A percentile compares a stretch with the other conserved stretches of the same genome.
Evolutionary conservation across 1,140 invertebrate genomes (phyloP).

Genomic region (Triops longicaudatus): DNA sequence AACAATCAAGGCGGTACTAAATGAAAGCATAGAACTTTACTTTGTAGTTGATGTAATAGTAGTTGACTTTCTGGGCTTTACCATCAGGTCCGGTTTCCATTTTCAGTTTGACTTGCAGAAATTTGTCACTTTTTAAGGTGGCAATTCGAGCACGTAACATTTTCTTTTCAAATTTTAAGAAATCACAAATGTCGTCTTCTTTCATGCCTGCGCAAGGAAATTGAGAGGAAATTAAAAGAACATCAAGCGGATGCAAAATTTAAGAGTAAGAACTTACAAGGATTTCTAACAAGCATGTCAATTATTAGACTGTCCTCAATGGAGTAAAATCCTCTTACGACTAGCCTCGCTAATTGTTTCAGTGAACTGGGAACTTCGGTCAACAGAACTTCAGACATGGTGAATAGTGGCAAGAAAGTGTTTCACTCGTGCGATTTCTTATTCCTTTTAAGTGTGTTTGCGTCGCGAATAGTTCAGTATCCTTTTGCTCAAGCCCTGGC

Average conservation of each 20-base stretch:
- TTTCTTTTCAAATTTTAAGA: slow-evolving; percentile 90
- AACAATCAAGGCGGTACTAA: not conserved
- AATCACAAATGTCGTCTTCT: slow-evolving; percentile 90
- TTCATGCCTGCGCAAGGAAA: slow-evolving; percentile 66
- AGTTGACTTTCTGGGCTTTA: slow-evolving; percentile 94
- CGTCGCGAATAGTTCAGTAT: too few species aligned
- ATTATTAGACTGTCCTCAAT: slow-evolving; percentile 89
- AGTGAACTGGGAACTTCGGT: slow-evolving; percentile 67
- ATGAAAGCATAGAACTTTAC: slow-evolving; percentile 36
- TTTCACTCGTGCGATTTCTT: not conserved
- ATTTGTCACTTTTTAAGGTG: slow-evolving; percentile 82
- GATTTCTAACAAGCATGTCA: slow-evolving; percentile 89
- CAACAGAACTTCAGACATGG: slow-evolving; percentile 7
- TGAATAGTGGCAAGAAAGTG: not conserved
- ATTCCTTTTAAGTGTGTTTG: not conserved
- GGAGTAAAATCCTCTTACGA: slow-evolving; percentile 84
- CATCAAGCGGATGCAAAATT: not conserved
- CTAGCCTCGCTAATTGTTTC: slow-evolving; percentile 79
- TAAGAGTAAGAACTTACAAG: slow-evolving; percentile 52
- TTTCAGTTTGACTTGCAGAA: slow-evolving; percentile 81
- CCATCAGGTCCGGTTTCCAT: slow-evolving; percentile 92
- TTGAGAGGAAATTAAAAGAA: not conserved
- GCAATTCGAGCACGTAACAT: slow-evolving; percentile 79
- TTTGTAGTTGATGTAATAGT: slow-evolving; percentile 96
- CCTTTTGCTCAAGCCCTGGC: too few species aligned